phyloP scores from a whole-genome alignment of 2,888 invertebrate genomes.

The Dysmachus trigonus region DNA sequence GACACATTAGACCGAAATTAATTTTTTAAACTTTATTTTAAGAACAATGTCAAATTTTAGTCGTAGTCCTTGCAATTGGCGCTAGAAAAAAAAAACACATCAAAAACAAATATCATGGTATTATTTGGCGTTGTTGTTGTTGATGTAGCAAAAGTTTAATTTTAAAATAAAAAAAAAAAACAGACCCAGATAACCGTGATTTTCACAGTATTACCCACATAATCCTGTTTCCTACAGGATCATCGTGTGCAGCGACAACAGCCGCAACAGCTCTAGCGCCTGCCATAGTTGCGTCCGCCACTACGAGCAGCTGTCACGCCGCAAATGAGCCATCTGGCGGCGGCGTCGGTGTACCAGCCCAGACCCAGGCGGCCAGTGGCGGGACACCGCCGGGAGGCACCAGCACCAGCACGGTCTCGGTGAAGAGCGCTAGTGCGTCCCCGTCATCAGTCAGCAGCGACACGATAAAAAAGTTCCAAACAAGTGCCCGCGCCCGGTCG shows the following conservation, averaged over 20 bases:
- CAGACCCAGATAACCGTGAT: slow-evolving; percentile 59
- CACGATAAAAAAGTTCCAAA: slow-evolving; percentile 39
- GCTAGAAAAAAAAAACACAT: not conserved
- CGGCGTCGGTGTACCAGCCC: slow-evolving; percentile 29
- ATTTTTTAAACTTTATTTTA: not conserved
- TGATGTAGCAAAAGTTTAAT: slow-evolving; percentile 19
- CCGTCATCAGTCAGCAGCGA: slow-evolving; percentile 52
- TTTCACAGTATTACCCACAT: slow-evolving; percentile 51
- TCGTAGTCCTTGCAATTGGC: not conserved
- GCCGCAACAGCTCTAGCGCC: slow-evolving; percentile 41
- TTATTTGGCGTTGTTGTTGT: slow-evolving; percentile 37
- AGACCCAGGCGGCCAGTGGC: slow-evolving; percentile 36
- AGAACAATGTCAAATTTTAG: not conserved
- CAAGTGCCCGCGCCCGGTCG: slow-evolving; percentile 14
- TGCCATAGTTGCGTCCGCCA: slow-evolving; percentile 47
- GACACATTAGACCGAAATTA: not conserved
- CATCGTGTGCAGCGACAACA: slow-evolving; percentile 53
- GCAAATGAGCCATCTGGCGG: not conserved
- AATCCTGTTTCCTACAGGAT: slow-evolving; percentile 60
- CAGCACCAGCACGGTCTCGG: slow-evolving; percentile 48
- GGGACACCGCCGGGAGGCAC: slow-evolving; percentile 46
- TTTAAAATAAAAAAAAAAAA: not conserved
- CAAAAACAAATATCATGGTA: not conserved
- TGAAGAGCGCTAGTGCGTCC: slow-evolving; percentile 56
- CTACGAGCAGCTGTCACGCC: slow-evolving; percentile 14